Evolutionary conservation across 2,113 vertebrate genomes (phyloP), one percentile per base, ranked within the genome.

Genomic region (Laterallus jamaicensis): DNA sequence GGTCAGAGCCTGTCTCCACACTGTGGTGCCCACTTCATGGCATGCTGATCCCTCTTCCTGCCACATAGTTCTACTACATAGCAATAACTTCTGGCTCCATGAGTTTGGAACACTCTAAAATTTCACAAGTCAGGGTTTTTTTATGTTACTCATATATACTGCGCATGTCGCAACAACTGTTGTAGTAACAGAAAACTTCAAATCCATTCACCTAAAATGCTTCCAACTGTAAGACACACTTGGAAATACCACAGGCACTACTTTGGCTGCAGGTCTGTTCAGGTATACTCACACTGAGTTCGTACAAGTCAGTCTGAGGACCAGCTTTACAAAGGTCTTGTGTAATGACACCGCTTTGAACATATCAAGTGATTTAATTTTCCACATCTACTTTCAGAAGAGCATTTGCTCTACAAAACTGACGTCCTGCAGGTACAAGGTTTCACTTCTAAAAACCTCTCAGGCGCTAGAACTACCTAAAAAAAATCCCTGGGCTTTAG

Each of bases 11-110:
- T 21, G 31, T 7, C 32, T 44, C 44, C 2, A 4, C 3, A 5
- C 54, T n/a, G 39, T 2, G 8, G 8, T 39, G 16, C 11, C 26
- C 24, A 6, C 26, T 49, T 59, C 32, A 17, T 12, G 1, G 0
- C 19, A 1, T 6, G 21, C 9, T 29, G 40, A 37, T 26, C 20
- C 56, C 32, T 59, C n/a, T 19, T 47, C 29, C 22, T 11, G 12
- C 15, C 54, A 49, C 19, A 11, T 49, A 10, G 19, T 56, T 44
- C 49, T 19, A 21, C 40, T 5, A 24, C 74, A 24, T 4, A 73
- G 44, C 12, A 35, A 2, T 8, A 47, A 21, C 19, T 79, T 55
- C 18, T 15, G 67, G 9, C 35, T 62, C 5, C 0, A 5, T 4
- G 1, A 37, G 35, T 24, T 50, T 29, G 28, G 26, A 28, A 62